Conservation (phyloP, 2,113 vertebrate species). For the Bufo gargarizans region DNA sequence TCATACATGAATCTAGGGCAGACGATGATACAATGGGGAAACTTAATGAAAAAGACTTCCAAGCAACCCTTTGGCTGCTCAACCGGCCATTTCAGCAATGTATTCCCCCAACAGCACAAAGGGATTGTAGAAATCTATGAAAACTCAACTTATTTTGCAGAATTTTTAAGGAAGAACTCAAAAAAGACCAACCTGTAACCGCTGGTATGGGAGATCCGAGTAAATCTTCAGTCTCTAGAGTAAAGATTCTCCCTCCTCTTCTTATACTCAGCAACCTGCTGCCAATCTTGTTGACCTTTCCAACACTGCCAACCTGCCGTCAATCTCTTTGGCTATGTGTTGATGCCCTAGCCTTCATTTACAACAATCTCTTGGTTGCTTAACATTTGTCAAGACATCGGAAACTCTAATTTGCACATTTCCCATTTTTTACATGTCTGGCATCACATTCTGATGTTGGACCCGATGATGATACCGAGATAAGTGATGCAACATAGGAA, state of each 20-base stretch:
- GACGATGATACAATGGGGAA: constrained; percentile 45
- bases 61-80: constrained; percentile 39
- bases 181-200: not conserved
- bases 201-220: not conserved
- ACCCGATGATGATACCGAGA: too few species aligned
- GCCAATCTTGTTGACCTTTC: too few species aligned
- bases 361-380: too few species aligned
- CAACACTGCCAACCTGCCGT: too few species aligned
- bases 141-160: constrained; percentile 6
- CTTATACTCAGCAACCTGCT: too few species aligned
- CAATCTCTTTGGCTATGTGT: too few species aligned
- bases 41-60: constrained; percentile 26
- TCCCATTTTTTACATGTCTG: too few species aligned
- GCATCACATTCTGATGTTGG: too few species aligned
- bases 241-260: not conserved
- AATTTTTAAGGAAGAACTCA: not conserved
- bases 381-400: too few species aligned
- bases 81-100: constrained; percentile 27
- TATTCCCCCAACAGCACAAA: constrained; percentile 8
- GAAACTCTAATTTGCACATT: too few species aligned
- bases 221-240: not conserved
- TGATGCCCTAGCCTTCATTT: too few species aligned
- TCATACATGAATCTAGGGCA: constrained; percentile 48
- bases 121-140: not conserved
- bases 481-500: too few species aligned